These are phyloP conservation scores for Mellivora capensis DNA, from an alignment of 2,113 vertebrate genomes.

Conservation along the genomic window DNA sequence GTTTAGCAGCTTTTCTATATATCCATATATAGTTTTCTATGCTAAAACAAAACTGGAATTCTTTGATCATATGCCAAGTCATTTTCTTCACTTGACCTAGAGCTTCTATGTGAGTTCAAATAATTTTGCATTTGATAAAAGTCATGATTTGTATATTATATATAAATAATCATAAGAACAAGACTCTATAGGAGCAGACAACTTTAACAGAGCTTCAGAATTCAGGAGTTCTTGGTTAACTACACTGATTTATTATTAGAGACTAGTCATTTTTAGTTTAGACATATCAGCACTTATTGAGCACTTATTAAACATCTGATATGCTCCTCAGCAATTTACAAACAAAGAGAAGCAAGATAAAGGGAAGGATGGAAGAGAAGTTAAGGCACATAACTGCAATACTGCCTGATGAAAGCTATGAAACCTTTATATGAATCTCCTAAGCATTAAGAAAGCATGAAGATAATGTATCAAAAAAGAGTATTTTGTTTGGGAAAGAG, in stretches of 20 bases:
- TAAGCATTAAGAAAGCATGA: background rate
- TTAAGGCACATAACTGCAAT: background rate
- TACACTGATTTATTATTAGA: background rate
- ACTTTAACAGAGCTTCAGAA: background rate
- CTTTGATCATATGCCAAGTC: background rate
- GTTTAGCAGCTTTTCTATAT: background rate
- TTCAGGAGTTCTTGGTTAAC: background rate
- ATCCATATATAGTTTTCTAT: background rate
- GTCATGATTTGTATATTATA: background rate
- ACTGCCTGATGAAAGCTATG: background rate
- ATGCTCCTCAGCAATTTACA: background rate
- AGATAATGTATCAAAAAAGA: background rate
- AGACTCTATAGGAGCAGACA: background rate
- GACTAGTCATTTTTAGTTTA: background rate
- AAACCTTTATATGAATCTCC: background rate
- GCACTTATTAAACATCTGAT: background rate
- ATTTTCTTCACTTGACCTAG: background rate
- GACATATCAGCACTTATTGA: background rate
- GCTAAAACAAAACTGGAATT: background rate
- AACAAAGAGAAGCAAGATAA: background rate
- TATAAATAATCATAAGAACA: background rate
- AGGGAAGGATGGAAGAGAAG: background rate
- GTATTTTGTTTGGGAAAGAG: background rate
- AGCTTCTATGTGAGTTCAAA: background rate
- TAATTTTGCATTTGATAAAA: constrained; percentile 5